Evolutionary conservation across 2,797 vertebrate genomes (phyloP), one percentile per base, ranked within the genome.

Genomic region (Spatula clypeata): DNA sequence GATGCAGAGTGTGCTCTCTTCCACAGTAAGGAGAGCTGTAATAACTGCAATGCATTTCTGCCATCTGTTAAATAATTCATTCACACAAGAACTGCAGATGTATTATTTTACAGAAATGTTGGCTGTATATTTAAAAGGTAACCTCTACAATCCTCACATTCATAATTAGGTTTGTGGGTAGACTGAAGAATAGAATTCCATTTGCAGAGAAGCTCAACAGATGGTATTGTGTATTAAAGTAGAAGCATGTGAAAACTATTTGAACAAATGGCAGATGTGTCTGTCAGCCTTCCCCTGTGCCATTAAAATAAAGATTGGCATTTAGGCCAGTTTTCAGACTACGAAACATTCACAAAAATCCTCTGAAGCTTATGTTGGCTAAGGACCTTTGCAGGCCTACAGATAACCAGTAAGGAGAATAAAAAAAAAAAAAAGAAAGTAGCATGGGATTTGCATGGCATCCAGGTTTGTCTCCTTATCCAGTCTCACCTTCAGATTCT

Each of bases 221-320:
- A 98, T 98, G 97, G 97, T 55, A 97, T 81, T 93, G 80, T 90
- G 93, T 94, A 91, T 96, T 96, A 91, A 95, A 97, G 85, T 29
- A 60, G 79, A 97, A 95, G 89, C 95, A 95, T 81, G 95, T 97
- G 92, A 96, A 96, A 98, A 97, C 83, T 95, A 83, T 97, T 97
- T 96, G 94, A 97, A 97, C 96, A 98, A 97, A 96, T 91, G 95
- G 94, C 97, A 97, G 97, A 97, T 97, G 96, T 97, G 96, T 97
- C 95, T 97, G 94, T 97, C 97, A 97, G 71, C 74, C 85, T 97
- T 97, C 90, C 95, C 70, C 86, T 67, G 40, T 85, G 91, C 70
- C 72, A 64, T 86, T 94, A 95, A 80, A 95, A 96, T 91, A 16
- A 88, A 92, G 67, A 86, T 3, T 79, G 34, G 38, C 73, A 83